Base-by-base conservation (phyloP, 2,888 invertebrate species). In the Mesorhabditis spiculigera region DNA sequence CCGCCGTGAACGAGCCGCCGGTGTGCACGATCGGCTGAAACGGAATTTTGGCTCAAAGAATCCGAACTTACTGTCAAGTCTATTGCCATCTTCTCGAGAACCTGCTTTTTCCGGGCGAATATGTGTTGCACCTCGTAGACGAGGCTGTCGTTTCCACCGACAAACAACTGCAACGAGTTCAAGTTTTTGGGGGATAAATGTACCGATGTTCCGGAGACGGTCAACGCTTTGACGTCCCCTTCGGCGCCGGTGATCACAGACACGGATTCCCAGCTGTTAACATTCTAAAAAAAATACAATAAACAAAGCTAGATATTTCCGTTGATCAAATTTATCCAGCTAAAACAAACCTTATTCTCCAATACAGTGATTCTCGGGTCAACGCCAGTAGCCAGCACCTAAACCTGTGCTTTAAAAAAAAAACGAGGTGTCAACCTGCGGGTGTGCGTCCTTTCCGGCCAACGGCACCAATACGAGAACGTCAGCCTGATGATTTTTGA, bases 351-450 rank as follows among this genome's bases (percentile, higher is more conserved):
- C 66, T 10, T 10, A 68, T 13, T 50, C 58, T 50, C n/a, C 58
- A 50, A 50, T 50, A 50, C 58, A 50, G n/a, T 81, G 62, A 84
- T 81, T 43, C 82, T 72, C 28, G 80, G 77, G 71, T 84, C 84
- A 6, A 81, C 78, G 5, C 84, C 84, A 4, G 82, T 73, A 4
- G 79, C 81, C 65, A 75, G 73, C 4, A 83, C 70, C 0, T 50
- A 58, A 13, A 70, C 75, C 10, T 75, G 73, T 8, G 63, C n/a
- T 0, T 70, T 65, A 4, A 79, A 68, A 6, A 84, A 70, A 50
- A 84, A 70, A 45, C 81, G 79, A 0, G 78, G 78, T 70, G 82
- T 78, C 58, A 81, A 75, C 2, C 44, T 8, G 64, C 43, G 69
- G 67, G 42, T 66, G n/a, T 58, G 64, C 13, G n/a, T 50, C n/a